These are phyloP conservation scores for Paraplagusia blochii DNA, from an alignment of 2,113 vertebrate species.

Conservation along the genomic window DNA sequence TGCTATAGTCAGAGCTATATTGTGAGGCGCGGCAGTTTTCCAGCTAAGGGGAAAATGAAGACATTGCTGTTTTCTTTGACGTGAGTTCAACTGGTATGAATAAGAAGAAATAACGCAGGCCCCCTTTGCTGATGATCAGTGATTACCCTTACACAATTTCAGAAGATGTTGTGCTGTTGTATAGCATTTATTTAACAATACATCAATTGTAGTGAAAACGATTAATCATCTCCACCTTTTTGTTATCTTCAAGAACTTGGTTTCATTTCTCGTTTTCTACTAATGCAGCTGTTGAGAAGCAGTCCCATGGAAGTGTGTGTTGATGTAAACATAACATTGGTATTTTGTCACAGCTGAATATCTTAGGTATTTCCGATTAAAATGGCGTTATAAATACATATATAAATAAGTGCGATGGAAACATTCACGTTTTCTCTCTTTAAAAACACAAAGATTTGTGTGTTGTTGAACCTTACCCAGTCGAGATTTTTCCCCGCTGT, in stretches of 20 bases:
- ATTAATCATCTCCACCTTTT: background rate
- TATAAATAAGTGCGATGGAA: too few species aligned
- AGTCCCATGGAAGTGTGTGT: too few species aligned
- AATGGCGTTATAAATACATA: too few species aligned
- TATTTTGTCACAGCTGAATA: too few species aligned
- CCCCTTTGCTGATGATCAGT: constrained; percentile 28
- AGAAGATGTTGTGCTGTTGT: background rate
- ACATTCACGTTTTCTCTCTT: too few species aligned
- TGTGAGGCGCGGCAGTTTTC: background rate
- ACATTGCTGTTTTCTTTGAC: constrained; percentile 52
- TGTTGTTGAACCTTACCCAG: too few species aligned
- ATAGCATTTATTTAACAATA: background rate
- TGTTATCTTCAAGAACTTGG: constrained; percentile 16
- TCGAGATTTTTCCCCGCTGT: too few species aligned
- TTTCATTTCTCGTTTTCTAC: constrained; percentile 26
- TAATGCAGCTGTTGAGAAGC: constrained; percentile 13
- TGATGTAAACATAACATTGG: too few species aligned
- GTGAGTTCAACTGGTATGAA: constrained; percentile 58
- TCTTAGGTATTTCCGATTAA: too few species aligned
- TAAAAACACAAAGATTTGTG: too few species aligned
- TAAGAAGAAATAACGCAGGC: constrained; percentile 52
- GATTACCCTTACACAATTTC: background rate
- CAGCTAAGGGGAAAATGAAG: constrained; percentile 24
- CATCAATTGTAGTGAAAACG: background rate
- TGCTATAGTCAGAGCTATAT: background rate